Evolutionary conservation across 2,888 invertebrate genomes (phyloP).

Genomic region (Cryptosula pallasiana): DNA sequence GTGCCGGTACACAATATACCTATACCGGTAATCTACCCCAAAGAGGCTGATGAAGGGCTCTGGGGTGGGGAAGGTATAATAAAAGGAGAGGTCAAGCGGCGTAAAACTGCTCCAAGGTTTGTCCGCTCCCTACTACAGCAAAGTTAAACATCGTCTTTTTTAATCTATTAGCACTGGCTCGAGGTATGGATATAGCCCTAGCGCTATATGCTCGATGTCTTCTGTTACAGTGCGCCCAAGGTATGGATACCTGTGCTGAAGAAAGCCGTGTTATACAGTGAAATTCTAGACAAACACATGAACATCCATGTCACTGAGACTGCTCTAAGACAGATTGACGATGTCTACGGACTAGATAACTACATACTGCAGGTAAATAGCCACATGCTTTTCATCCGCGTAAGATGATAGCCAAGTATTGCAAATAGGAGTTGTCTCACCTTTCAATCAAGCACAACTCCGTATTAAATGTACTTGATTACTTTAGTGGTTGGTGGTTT

Average conservation of each 20-base stretch:
- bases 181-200: no score
- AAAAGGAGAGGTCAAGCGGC: constrained; percentile 70
- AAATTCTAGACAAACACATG: constrained; percentile 79
- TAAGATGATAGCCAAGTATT: no score
- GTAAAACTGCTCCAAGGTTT: neutral
- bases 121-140: no score
- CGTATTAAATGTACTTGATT: neutral
- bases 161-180: no score
- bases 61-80: constrained; percentile 96
- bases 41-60: constrained; percentile 75
- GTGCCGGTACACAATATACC: constrained; percentile 43
- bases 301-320: constrained; percentile 77
- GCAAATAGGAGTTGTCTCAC: no score
- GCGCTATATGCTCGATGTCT: no score
- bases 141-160: no score
- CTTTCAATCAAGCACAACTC: no score
- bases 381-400: no score
- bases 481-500: neutral
- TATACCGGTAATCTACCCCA: constrained; percentile 70
- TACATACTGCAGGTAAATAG: constrained; percentile 87
- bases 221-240: constrained; percentile 63
- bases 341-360: constrained; percentile 86
- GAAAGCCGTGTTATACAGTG: constrained; percentile 78
- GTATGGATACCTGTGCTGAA: constrained; percentile 82
- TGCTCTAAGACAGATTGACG: constrained; percentile 77